phyloP scores from a whole-genome alignment of 1,140 invertebrate species.

The Drosophila kurseongensis region DNA sequence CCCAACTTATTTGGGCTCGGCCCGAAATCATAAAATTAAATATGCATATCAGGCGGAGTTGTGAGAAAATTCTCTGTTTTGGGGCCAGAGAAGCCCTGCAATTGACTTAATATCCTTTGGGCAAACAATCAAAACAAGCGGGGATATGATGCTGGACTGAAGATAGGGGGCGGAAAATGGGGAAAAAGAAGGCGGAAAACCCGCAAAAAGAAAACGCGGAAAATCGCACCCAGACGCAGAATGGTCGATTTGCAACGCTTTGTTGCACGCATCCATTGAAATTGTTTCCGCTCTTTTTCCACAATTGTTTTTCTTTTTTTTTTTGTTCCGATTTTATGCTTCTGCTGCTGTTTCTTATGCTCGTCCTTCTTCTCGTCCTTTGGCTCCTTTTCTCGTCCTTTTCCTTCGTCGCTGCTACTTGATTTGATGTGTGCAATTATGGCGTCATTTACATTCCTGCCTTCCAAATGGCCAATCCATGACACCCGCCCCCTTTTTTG shows the following conservation, averaged over 20 bases:
- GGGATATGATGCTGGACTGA: conserved; percentile 2
- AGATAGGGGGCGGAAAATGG: background rate
- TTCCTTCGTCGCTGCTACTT: conserved; percentile 35
- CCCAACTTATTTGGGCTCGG: background rate
- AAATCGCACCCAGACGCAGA: conserved; percentile 23
- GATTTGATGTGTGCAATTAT: conserved; percentile 78
- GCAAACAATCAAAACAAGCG: conserved; percentile 69
- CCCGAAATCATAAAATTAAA: conserved; percentile 71
- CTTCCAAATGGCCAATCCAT: conserved; percentile 62
- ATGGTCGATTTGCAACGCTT: conserved; percentile 71
- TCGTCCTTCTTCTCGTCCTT: conserved; percentile 4
- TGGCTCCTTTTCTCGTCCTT: background rate
- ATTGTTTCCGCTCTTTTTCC: conserved; percentile 34
- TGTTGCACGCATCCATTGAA: conserved; percentile 69
- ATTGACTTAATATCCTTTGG: conserved; percentile 79
- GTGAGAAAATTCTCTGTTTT: conserved; percentile 8
- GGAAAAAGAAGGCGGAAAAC: conserved; percentile 1
- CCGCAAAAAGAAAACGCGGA: conserved; percentile 23
- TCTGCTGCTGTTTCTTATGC: background rate
- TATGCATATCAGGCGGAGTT: conserved; percentile 53
- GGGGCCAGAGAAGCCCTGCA: conserved; percentile 32
- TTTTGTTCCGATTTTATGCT: conserved; percentile 6
- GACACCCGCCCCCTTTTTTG: conserved; percentile 3
- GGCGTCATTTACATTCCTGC: conserved; percentile 79
- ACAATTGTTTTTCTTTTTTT: conserved; percentile 39